phyloP scores from a whole-genome alignment of 1,140 invertebrate genomes.

The Achroia grisella region DNA sequence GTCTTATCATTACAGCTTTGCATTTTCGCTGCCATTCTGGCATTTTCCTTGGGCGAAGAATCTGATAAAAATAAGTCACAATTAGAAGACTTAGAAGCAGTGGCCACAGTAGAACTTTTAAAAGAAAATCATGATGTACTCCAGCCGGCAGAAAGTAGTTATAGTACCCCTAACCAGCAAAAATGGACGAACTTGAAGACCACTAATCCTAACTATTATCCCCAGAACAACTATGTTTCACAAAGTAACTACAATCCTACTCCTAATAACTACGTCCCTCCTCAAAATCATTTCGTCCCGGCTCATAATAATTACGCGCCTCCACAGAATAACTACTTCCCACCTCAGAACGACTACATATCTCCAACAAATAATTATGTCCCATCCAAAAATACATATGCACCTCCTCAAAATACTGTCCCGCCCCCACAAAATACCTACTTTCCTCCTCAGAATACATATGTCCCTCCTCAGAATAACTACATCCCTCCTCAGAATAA shows the following conservation, averaged over 20 bases:
- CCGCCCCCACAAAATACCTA: no score
- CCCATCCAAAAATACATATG: conserved; percentile 15
- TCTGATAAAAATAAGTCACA: conserved; percentile 6
- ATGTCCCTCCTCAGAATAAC: conserved; percentile 24
- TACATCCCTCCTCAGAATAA: conserved; percentile 23
- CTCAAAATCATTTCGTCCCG: conserved; percentile 18
- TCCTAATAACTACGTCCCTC: conserved; percentile 16
- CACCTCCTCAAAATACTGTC: conserved; percentile 19
- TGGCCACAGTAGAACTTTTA: conserved; percentile 23
- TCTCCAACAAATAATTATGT: conserved; percentile 16
- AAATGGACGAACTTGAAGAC: background rate
- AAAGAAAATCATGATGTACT: conserved; percentile 18
- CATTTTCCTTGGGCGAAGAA: conserved; percentile 37
- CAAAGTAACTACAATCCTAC: conserved; percentile 16
- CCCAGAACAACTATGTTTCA: conserved; percentile 1
- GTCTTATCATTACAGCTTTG: conserved; percentile 32
- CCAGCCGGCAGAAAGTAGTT: conserved; percentile 16
- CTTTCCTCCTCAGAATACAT: conserved; percentile 26
- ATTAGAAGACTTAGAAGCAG: conserved; percentile 29
- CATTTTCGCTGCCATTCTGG: conserved; percentile 38
- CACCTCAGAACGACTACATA: conserved; percentile 20
- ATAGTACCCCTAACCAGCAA: conserved; percentile 15
- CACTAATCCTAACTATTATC: background rate
- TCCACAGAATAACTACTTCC: conserved; percentile 5
- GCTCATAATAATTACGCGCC: conserved; percentile 15